phyloP scores from a whole-genome alignment of 2,797 vertebrate genomes.

The Melanotaenia parkinsoni region DNA sequence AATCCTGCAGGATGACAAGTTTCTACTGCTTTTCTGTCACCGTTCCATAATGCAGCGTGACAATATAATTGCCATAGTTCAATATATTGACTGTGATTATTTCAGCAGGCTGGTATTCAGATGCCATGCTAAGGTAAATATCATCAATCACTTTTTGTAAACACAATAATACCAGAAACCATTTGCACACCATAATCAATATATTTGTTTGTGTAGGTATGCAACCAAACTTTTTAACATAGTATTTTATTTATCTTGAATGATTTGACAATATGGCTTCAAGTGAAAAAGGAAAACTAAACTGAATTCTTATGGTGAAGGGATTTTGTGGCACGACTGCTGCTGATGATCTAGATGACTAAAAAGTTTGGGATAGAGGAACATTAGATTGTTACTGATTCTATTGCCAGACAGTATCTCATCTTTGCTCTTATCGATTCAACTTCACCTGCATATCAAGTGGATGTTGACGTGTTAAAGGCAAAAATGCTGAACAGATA shows the following conservation, averaged over 20 bases:
- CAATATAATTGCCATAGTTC: slow-evolving; percentile 57
- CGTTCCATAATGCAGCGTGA: slow-evolving; percentile 24
- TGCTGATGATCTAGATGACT: slow-evolving; percentile 44
- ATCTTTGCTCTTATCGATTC: slow-evolving; percentile 22
- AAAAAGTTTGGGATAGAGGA: slow-evolving; percentile 48
- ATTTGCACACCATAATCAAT: slow-evolving; percentile 32
- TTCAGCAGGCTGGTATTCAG: slow-evolving; percentile 38
- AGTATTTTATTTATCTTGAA: slow-evolving; percentile 15
- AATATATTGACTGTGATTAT: slow-evolving; percentile 14
- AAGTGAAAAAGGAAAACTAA: slow-evolving; percentile 31
- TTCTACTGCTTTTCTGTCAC: slow-evolving; percentile 45
- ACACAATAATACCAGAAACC: slow-evolving; percentile 18
- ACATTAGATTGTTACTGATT: slow-evolving; percentile 31
- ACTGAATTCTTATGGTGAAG: slow-evolving; percentile 33
- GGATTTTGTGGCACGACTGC: slow-evolving; percentile 35
- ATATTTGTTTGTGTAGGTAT: slow-evolving; percentile 41
- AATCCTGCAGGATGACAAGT: slow-evolving; percentile 52
- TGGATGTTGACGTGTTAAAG: slow-evolving; percentile 24
- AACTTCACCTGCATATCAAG: slow-evolving; percentile 40
- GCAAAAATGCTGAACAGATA: neutral
- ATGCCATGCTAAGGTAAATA: slow-evolving; percentile 42
- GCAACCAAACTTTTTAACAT: slow-evolving; percentile 21
- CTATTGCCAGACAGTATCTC: slow-evolving; percentile 30
- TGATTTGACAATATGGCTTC: slow-evolving; percentile 21
- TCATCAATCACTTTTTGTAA: slow-evolving; percentile 25